These are phyloP conservation scores for Galerucella pusilla DNA, from an alignment of 2,888 invertebrate species.

Conservation along the genomic window DNA sequence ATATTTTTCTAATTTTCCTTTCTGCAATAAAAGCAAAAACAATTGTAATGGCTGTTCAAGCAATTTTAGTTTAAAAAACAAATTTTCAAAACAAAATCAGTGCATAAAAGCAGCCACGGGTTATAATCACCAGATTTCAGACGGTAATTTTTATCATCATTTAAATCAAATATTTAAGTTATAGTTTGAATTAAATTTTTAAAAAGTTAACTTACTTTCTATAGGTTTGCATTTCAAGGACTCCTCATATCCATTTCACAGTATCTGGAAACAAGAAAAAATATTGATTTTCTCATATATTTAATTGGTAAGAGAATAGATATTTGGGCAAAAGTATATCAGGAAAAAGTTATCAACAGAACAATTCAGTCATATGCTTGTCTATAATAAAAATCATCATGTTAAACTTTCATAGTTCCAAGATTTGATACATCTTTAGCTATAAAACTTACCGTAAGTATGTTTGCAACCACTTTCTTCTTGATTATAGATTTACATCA, in stretches of 20 bases:
- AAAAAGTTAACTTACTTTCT: background rate
- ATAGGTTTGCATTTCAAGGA: background rate
- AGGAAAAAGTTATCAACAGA: constrained; percentile 32
- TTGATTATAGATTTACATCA: background rate
- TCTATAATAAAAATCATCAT: constrained; percentile 37
- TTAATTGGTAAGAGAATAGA: background rate
- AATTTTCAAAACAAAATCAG: constrained; percentile 14
- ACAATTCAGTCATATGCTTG: constrained; percentile 42
- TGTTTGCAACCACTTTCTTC: no score
- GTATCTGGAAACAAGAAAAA: background rate
- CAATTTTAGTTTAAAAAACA: background rate
- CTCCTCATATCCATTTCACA: background rate
- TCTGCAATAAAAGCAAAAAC: background rate
- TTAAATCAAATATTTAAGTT: background rate
- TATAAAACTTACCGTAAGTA: no score
- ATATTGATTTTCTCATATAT: background rate
- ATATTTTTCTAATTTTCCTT: background rate
- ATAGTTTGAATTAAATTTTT: background rate
- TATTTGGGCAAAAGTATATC: background rate
- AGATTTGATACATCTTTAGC: no score
- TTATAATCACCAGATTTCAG: constrained; percentile 47
- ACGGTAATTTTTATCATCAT: constrained; percentile 50
- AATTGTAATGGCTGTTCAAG: background rate
- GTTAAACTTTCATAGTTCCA: background rate
- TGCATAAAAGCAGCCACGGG: constrained; percentile 44